Conservation (phyloP, 1,140 invertebrate species). For the Globodera rostochiensis region DNA sequence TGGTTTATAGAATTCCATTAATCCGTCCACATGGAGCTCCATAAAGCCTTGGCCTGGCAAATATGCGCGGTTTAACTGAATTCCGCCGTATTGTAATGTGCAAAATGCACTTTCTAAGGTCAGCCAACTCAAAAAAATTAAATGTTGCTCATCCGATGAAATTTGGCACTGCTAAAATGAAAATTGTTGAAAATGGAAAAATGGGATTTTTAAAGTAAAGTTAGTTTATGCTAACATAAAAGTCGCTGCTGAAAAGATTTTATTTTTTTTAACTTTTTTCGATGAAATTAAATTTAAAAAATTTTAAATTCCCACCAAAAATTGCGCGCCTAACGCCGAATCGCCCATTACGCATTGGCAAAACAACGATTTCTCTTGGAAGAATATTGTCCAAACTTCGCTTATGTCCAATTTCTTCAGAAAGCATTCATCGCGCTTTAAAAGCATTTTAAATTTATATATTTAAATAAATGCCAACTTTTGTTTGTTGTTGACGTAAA, state of each 20-base stretch:
- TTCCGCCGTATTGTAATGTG: not conserved
- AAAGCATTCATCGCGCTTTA: not conserved
- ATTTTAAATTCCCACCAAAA: not conserved
- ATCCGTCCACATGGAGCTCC: conserved; percentile 3
- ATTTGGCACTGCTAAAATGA: not conserved
- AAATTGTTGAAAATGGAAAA: not conserved
- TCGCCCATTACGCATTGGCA: not conserved
- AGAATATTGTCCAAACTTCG: not conserved
- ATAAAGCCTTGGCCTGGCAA: not conserved
- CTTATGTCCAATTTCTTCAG: not conserved
- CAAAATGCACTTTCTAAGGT: not conserved
- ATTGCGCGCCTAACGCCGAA: not conserved
- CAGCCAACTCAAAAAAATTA: not conserved
- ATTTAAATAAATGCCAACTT: not conserved
- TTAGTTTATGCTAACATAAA: not conserved
- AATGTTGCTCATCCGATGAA: not conserved
- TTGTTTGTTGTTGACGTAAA: not conserved
- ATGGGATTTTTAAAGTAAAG: not conserved
- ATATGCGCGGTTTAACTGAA: not conserved
- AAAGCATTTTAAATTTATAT: not conserved
- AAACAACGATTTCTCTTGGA: not conserved
- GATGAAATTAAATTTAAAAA: not conserved
- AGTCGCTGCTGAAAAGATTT: not conserved
- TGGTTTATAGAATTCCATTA: not conserved
- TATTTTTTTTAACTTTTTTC: not conserved